Evolutionary conservation across 2,888 invertebrate genomes (phyloP).

Genomic region (Callosobruchus maculatus): DNA sequence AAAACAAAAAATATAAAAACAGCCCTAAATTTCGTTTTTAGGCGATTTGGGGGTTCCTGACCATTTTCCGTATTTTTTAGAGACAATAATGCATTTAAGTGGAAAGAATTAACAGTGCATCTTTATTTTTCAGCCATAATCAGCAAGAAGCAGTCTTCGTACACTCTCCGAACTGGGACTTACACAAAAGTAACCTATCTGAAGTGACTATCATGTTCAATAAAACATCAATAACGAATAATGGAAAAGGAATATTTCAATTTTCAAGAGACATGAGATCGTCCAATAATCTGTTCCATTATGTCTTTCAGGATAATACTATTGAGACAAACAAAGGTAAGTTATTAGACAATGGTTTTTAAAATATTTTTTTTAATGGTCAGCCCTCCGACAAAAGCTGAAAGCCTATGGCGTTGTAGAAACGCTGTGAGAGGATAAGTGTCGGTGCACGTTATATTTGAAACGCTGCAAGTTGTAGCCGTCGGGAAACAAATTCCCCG

Average conservation of each 20-base stretch:
- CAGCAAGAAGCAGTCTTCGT: slow-evolving; percentile 75
- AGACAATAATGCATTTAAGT: background rate
- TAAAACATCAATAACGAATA: slow-evolving; percentile 78
- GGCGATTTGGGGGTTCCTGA: too few species aligned
- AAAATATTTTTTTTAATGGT: too few species aligned
- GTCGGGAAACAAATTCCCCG: too few species aligned
- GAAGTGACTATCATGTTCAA: slow-evolving; percentile 90
- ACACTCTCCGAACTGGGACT: slow-evolving; percentile 83
- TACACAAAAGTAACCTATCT: slow-evolving; percentile 80
- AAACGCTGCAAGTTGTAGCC: too few species aligned
- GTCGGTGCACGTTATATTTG: too few species aligned
- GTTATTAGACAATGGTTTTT: too few species aligned
- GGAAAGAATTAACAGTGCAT: background rate
- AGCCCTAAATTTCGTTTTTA: too few species aligned
- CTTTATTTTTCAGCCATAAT: slow-evolving; percentile 56
- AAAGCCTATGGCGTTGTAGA: too few species aligned
- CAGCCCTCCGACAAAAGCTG: too few species aligned
- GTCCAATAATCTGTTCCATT: slow-evolving; percentile 96
- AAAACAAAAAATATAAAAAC: too few species aligned
- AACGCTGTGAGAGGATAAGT: too few species aligned
- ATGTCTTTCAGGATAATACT: slow-evolving; percentile 81
- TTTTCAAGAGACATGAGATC: slow-evolving; percentile 90
- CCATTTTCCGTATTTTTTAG: too few species aligned
- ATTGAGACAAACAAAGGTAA: slow-evolving; percentile 72
- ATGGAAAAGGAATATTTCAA: slow-evolving; percentile 83